phyloP scores from a whole-genome alignment of 2,888 invertebrate genomes.

The Trimorus sp. region DNA sequence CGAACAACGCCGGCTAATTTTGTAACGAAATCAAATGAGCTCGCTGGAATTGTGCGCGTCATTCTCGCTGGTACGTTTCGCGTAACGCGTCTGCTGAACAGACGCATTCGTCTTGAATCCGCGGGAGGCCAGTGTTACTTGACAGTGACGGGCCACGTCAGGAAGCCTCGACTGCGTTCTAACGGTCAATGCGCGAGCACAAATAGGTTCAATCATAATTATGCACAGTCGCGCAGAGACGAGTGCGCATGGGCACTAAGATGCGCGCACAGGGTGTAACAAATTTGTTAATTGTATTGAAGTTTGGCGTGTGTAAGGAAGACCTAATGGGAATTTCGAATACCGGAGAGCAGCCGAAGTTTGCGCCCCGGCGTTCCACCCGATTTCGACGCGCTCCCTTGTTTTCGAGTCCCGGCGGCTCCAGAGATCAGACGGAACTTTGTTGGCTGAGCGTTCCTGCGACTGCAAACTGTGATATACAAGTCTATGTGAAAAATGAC shows the following conservation, averaged over 20 bases:
- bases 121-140: not conserved
- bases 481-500: constrained; percentile 22
- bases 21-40: no score
- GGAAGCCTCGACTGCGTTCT: constrained; percentile 8
- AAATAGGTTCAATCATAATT: constrained; percentile 52
- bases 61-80: not conserved
- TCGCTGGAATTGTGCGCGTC: no score
- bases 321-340: constrained; percentile 66
- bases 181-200: constrained; percentile 40
- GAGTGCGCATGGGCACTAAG: not conserved
- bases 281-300: constrained; percentile 65
- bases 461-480: constrained; percentile 60
- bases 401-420: constrained; percentile 61
- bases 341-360: constrained; percentile 54
- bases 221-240: constrained; percentile 3
- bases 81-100: not conserved
- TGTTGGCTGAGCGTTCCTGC: constrained; percentile 51
- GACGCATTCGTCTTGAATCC: not conserved
- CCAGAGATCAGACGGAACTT: constrained; percentile 61
- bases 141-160: constrained; percentile 22
- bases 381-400: constrained; percentile 50
- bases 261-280: constrained; percentile 36
- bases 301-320: constrained; percentile 58
- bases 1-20: no score
- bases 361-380: constrained; percentile 27